A percentile compares a stretch with the other conserved stretches of the same genome.
Evolutionary conservation across 2,888 invertebrate genomes (phyloP).

Genomic region (Rhamnusium bicolor): DNA sequence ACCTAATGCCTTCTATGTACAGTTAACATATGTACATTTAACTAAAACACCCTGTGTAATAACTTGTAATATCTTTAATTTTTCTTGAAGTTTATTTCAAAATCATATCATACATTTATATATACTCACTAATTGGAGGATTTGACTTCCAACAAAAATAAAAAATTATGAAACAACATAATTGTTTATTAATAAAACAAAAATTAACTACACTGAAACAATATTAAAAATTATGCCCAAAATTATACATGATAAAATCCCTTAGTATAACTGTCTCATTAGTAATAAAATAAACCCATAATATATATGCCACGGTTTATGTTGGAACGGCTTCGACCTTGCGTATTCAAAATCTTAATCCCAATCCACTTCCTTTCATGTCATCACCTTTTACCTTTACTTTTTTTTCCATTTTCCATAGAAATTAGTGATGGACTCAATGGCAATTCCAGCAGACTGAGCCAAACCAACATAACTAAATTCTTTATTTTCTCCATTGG

Average conservation of each 20-base stretch:
- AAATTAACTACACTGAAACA: constrained; percentile 53
- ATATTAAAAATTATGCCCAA: constrained; percentile 50
- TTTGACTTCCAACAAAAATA: too few relatives aligned
- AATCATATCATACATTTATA: too few relatives aligned
- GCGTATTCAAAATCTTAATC: constrained; percentile 40
- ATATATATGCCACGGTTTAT: constrained; percentile 31
- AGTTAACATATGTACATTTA: too few relatives aligned
- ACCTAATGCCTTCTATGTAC: too few relatives aligned
- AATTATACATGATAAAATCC: constrained; percentile 45
- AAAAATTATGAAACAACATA: constrained; percentile 10
- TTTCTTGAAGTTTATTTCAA: too few relatives aligned
- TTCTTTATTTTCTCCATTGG: constrained; percentile 74
- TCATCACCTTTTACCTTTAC: constrained; percentile 77
- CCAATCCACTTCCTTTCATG: constrained; percentile 26
- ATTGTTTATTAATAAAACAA: constrained; percentile 52
- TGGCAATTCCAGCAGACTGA: constrained; percentile 85
- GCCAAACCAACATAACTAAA: constrained; percentile 86
- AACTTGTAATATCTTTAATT: too few relatives aligned
- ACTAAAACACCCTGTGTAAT: too few relatives aligned
- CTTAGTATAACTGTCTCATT: constrained; percentile 47
- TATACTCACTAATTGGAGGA: too few relatives aligned
- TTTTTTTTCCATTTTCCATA: constrained; percentile 89
- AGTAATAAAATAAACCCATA: constrained; percentile 46
- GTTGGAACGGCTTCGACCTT: constrained; percentile 33
- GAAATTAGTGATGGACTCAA: constrained; percentile 88